Conservation (phyloP, 2,888 invertebrate species). For the Eristalinus sepulchralis region DNA sequence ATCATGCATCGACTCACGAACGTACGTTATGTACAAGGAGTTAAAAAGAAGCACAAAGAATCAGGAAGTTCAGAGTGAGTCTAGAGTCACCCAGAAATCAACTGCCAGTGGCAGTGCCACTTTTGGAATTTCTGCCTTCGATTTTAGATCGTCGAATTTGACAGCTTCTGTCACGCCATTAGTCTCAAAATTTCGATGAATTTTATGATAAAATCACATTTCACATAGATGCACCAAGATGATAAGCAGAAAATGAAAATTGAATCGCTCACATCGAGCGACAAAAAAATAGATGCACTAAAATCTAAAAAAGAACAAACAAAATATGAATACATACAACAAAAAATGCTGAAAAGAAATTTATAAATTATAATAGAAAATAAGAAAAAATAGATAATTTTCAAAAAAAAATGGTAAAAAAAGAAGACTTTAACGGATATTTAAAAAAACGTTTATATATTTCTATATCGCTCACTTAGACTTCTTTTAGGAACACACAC, state of each 20-base stretch:
- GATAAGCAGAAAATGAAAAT: not conserved
- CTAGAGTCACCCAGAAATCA: too few relatives aligned
- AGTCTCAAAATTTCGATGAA: too few relatives aligned
- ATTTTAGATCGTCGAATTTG: too few relatives aligned
- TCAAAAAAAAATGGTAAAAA: not conserved
- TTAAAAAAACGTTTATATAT: constrained; percentile 49
- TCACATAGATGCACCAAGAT: not conserved
- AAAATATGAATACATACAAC: not conserved
- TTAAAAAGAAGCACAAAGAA: too few relatives aligned
- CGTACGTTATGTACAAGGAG: too few relatives aligned
- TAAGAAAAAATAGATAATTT: not conserved
- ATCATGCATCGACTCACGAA: too few relatives aligned
- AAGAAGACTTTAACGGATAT: constrained; percentile 13
- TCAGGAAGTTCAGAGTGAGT: too few relatives aligned
- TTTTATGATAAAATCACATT: too few relatives aligned
- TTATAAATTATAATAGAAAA: constrained; percentile 22
- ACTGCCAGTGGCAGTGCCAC: too few relatives aligned
- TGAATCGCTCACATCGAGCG: not conserved
- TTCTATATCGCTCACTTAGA: constrained; percentile 50
- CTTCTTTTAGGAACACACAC: constrained; percentile 59
- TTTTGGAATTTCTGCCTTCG: too few relatives aligned
- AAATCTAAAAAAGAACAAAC: not conserved
- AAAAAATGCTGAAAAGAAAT: constrained; percentile 24
- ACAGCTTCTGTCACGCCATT: too few relatives aligned
- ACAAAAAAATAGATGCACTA: not conserved